phyloP scores from a whole-genome alignment of 1,140 invertebrate species.

The Lerema accius region DNA sequence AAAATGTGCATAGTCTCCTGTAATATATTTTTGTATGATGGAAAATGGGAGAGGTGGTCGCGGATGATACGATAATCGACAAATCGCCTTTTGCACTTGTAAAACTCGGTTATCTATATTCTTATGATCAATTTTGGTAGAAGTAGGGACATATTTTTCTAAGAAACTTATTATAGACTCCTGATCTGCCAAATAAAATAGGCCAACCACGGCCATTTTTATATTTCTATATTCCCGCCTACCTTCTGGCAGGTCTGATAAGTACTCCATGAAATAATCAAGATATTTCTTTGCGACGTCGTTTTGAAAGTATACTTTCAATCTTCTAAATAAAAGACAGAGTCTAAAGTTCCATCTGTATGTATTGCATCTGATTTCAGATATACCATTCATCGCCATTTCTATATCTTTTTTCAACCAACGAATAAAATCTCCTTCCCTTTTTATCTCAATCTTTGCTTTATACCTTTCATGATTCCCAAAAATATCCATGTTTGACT shows the following conservation, averaged over 20 bases:
- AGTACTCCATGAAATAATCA: too few species aligned
- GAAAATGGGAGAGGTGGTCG: slow-evolving; percentile 55
- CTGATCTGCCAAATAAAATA: too few species aligned
- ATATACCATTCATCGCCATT: slow-evolving; percentile 1
- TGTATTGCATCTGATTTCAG: slow-evolving; percentile 16
- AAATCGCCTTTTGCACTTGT: slow-evolving; percentile 55
- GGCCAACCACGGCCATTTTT: too few species aligned
- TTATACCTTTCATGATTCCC: background rate
- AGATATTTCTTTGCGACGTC: too few species aligned
- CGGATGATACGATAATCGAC: slow-evolving; percentile 52
- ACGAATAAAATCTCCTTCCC: slow-evolving; percentile 18
- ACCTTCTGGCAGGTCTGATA: too few species aligned
- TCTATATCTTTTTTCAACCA: slow-evolving; percentile 16
- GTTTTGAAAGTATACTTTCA: too few species aligned
- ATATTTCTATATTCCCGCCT: too few species aligned
- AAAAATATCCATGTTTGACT: slow-evolving; percentile 16
- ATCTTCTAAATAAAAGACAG: slow-evolving; percentile 49
- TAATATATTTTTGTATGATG: slow-evolving; percentile 48
- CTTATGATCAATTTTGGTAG: slow-evolving; percentile 50
- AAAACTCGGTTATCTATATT: slow-evolving; percentile 44
- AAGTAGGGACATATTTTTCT: slow-evolving; percentile 51
- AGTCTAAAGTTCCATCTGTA: slow-evolving; percentile 26
- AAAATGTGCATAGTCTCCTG: slow-evolving; percentile 58
- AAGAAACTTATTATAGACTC: slow-evolving; percentile 41
- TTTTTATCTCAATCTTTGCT: background rate